A percentile compares a stretch with the other conserved stretches of the same genome.
Conservation (phyloP, 2,797 vertebrate genomes). For the Argentina silus region DNA sequence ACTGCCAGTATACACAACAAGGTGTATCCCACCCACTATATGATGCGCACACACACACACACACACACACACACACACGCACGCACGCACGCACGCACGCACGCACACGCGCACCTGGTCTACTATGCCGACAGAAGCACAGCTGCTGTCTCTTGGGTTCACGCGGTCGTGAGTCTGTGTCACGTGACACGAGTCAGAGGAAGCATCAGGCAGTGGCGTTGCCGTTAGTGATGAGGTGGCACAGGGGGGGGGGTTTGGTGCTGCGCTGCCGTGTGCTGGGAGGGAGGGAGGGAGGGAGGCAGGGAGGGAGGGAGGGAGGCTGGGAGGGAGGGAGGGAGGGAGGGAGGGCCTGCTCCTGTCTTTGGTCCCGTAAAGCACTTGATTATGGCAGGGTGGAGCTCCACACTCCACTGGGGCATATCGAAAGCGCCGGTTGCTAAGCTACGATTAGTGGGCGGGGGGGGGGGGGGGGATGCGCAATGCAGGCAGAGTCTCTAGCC, state of each 20-base stretch:
- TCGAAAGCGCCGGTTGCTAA: constrained; percentile 68
- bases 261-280: constrained; percentile 21
- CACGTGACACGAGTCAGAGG: constrained; percentile 50
- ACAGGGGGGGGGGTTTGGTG: constrained; percentile 63
- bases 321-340: background rate
- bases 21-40: constrained; percentile 4
- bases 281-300: constrained; percentile 8
- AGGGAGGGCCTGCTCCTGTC: constrained; percentile 56
- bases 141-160: constrained; percentile 42
- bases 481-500: constrained; percentile 64
- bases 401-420: constrained; percentile 52
- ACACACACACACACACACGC: constrained; percentile 23
- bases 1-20: background rate
- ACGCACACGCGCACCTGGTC: constrained; percentile 9
- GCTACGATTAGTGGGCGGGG: constrained; percentile 56
- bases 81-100: constrained; percentile 14
- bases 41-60: constrained; percentile 23
- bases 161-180: constrained; percentile 8
- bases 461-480: constrained; percentile 53
- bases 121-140: constrained; percentile 51
- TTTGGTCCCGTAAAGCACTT: constrained; percentile 79
- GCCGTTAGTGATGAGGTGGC: constrained; percentile 73
- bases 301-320: constrained; percentile 37
- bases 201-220: constrained; percentile 77
- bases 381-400: constrained; percentile 61